A percentile compares a stretch with the other conserved stretches of the same genome.
Evolutionary conservation across 2,888 invertebrate species (phyloP).

Genomic region (Rhagonycha fulva): DNA sequence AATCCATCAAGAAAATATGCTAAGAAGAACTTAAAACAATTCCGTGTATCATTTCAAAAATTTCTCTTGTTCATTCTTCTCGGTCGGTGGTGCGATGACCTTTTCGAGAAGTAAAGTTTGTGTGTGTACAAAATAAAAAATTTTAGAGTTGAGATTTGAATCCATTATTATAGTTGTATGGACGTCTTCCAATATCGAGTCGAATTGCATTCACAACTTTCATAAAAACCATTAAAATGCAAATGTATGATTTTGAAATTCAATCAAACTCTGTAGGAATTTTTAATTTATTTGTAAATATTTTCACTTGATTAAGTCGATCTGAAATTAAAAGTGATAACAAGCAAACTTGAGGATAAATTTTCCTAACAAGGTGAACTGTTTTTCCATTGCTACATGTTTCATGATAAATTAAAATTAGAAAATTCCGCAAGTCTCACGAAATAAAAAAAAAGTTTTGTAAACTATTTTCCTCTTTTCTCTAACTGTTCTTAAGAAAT

Average conservation of each 20-base stretch:
- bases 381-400: neutral
- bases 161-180: neutral
- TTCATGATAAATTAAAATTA: neutral
- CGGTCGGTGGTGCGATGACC: neutral
- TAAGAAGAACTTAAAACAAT: constrained; percentile 3
- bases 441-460: neutral
- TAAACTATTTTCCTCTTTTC: neutral
- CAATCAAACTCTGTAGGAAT: neutral
- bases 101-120: neutral
- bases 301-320: neutral
- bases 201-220: neutral
- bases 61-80: neutral
- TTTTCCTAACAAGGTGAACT: neutral
- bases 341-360: neutral
- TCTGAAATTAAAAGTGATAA: neutral
- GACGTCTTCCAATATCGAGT: neutral
- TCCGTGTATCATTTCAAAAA: neutral
- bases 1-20: constrained; percentile 4
- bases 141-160: neutral
- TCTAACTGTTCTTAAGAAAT: neutral
- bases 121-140: neutral
- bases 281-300: neutral
- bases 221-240: neutral
- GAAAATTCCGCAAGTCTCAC: neutral
- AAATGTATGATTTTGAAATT: neutral